Evolutionary conservation across 1,140 invertebrate genomes (phyloP), one percentile per base, ranked within the genome.

Genomic region (Trichomalopsis sarcophagae): DNA sequence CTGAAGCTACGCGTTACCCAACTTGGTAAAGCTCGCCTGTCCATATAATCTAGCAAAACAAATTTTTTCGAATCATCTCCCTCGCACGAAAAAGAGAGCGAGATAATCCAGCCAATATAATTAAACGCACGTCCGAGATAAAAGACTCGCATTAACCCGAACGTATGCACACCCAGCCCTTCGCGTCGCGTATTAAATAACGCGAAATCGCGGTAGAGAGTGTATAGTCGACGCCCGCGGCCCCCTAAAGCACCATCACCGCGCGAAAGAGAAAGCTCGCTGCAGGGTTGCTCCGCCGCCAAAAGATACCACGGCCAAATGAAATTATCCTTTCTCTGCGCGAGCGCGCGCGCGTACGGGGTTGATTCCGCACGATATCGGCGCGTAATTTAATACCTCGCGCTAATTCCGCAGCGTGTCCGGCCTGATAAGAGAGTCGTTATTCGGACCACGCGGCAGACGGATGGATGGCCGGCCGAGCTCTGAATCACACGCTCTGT

Each of bases 361-460:
- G 89, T 89, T 91, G 89, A 91, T 91, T 91, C 87, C 89, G 84
- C 82, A 84, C 86, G 87, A 87, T 89, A 87, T 87, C 87, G 87
- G 85, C 86, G 82, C 86, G 87, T 91, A 91, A 91, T 91, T 91
- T 91, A 91, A 91, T 91, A 91, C 90, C 89, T 78, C 85, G 82
- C 87, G 88, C 90, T 91, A 91, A 91, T 91, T 91, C 88, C 66
- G 33, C 23, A 10, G 66, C 50, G 62, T 36, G 33, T 40, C 40
- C 10, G 17, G 47, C 23, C 47, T 44, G 50, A 91, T 91, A 91
- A 91, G 91, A 88, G 73, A 73, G 68, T 71, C 79, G 77, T 79
- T 79, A 36, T 36, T 62, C 27, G 23, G 79, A n/a, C 14, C 23
- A 33, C 50, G 36, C 36, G 27, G 21, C 73, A 40, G 30, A 2